Evolutionary conservation across 2,888 invertebrate genomes (phyloP).

Genomic region (Chrysodeixis includens): DNA sequence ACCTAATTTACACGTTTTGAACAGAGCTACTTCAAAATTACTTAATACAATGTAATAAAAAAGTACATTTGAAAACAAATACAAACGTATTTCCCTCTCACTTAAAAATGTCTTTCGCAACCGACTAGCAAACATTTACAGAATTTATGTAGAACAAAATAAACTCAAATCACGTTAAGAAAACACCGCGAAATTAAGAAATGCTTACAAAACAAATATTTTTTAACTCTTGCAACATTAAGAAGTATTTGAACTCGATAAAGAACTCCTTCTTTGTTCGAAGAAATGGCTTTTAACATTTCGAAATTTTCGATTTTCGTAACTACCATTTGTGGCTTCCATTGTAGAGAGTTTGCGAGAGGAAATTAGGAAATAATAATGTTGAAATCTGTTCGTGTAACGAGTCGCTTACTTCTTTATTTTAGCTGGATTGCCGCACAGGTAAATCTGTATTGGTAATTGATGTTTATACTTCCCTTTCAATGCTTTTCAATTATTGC

Average conservation of each 20-base stretch:
- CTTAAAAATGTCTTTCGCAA: too few species aligned
- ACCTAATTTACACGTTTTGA: not conserved
- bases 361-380: not conserved
- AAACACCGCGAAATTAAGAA: not conserved
- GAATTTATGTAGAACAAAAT: too few species aligned
- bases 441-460: too few species aligned
- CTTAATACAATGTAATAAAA: too few species aligned
- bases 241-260: not conserved
- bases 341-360: not conserved
- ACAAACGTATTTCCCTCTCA: too few species aligned
- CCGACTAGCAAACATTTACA: too few species aligned
- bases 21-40: not conserved
- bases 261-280: not conserved
- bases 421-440: not conserved
- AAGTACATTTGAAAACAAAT: too few species aligned
- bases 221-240: not conserved
- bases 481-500: too few species aligned
- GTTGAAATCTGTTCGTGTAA: not conserved
- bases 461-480: too few species aligned
- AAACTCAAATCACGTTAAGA: too few species aligned
- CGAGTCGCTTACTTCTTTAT: not conserved
- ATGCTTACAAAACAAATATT: not conserved
- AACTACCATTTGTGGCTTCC: not conserved
- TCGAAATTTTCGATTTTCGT: not conserved
- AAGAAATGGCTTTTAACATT: not conserved